Conservation (phyloP, 1,140 invertebrate genomes). For the Papilio aristodemus region DNA sequence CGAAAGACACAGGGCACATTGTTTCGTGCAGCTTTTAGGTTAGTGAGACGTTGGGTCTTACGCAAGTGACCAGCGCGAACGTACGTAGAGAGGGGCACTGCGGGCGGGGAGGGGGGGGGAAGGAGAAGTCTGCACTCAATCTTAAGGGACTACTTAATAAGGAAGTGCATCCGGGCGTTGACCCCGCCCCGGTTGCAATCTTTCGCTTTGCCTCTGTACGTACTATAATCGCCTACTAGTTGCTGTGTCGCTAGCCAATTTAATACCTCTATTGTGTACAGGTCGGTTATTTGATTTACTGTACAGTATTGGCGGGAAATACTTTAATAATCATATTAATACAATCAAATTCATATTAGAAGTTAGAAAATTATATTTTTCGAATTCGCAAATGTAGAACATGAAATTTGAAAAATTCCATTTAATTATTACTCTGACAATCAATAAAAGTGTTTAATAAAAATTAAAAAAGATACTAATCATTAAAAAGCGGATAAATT, state of each 20-base stretch:
- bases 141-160: conserved; percentile 36
- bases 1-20: no score
- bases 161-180: conserved; percentile 39
- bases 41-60: background rate
- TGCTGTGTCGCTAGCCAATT: background rate
- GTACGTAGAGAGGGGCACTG: background rate
- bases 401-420: no score
- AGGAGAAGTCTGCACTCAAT: background rate
- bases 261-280: background rate
- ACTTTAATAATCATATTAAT: no score
- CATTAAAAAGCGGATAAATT: no score
- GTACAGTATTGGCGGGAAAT: no score
- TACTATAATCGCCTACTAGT: background rate
- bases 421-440: no score
- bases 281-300: background rate
- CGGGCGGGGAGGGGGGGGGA: background rate
- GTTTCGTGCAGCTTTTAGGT: no score
- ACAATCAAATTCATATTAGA: no score
- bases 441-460: no score
- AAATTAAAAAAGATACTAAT: no score
- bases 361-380: no score
- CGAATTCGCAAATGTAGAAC: no score
- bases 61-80: background rate
- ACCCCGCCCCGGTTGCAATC: conserved; percentile 36
- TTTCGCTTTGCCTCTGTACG: background rate